A percentile compares a stretch with the other conserved stretches of the same genome.
Conservation (phyloP, 2,113 vertebrate species). For the Callaeas wilsoni region DNA sequence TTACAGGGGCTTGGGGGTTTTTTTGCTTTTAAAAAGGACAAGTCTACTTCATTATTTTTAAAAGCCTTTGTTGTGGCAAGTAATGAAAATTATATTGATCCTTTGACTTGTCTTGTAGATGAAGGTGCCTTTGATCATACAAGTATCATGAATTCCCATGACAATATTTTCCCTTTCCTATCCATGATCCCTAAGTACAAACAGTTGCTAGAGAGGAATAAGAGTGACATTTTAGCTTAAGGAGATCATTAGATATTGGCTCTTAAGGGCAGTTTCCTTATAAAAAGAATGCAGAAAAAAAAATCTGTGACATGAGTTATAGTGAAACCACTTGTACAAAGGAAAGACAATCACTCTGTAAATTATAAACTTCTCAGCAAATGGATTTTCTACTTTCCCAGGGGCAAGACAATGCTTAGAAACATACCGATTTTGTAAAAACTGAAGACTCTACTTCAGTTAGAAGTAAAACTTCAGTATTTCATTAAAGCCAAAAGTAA, state of each 20-base stretch:
- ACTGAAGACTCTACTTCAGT: background rate
- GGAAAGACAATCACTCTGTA: background rate
- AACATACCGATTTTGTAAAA: background rate
- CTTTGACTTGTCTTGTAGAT: background rate
- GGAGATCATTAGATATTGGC: background rate
- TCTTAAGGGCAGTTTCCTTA: background rate
- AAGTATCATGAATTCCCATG: background rate
- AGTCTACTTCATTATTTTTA: background rate
- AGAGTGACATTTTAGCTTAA: background rate
- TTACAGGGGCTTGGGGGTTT: background rate
- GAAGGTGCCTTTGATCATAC: constrained; percentile 2
- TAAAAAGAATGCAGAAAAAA: background rate
- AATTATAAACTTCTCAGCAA: background rate
- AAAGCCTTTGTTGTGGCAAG: background rate
- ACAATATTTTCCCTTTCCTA: background rate
- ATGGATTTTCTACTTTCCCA: background rate
- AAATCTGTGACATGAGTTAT: background rate
- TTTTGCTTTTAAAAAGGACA: background rate
- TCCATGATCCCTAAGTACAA: background rate
- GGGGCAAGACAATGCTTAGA: background rate
- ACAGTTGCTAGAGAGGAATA: background rate
- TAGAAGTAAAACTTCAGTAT: background rate
- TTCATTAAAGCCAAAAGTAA: background rate
- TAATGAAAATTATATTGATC: background rate
- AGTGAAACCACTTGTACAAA: background rate